These are phyloP conservation scores for Leuctra nigra DNA, from an alignment of 2,888 invertebrate genomes.

Conservation along the genomic window DNA sequence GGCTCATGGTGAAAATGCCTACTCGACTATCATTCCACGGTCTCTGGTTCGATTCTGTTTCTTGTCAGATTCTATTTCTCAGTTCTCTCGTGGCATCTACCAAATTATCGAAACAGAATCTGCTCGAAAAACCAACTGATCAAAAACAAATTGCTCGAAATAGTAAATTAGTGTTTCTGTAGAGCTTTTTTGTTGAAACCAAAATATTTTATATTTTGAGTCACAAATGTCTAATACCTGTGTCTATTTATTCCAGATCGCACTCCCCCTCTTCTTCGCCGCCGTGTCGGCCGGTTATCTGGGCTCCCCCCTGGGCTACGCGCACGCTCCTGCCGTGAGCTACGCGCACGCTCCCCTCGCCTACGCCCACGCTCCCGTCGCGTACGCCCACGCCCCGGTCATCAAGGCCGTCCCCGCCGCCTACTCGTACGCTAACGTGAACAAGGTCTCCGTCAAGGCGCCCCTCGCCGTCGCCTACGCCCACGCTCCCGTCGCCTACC, in stretches of 20 bases:
- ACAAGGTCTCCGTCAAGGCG: conserved; percentile 30
- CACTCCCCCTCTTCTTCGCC: conserved; percentile 29
- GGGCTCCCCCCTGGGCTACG: conserved; percentile 36
- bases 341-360: conserved; percentile 35
- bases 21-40: too few species aligned
- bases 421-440: conserved; percentile 11
- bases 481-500: conserved; percentile 22
- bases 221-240: neutral
- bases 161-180: too few species aligned
- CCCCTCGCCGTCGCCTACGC: conserved; percentile 32
- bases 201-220: too few species aligned
- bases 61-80: too few species aligned
- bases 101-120: too few species aligned
- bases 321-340: conserved; percentile 47
- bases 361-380: conserved; percentile 29
- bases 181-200: too few species aligned
- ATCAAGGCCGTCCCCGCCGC: conserved; percentile 9
- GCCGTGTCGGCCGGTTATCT: conserved; percentile 38
- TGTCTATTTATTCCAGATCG: conserved; percentile 14
- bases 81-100: too few species aligned
- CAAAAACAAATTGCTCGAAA: too few species aligned
- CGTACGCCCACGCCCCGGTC: neutral
- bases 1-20: too few species aligned
- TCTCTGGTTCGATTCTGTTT: too few species aligned
- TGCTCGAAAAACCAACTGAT: too few species aligned